Base-by-base conservation (phyloP, 2,888 invertebrate species). In the Synergus umbraculus region DNA sequence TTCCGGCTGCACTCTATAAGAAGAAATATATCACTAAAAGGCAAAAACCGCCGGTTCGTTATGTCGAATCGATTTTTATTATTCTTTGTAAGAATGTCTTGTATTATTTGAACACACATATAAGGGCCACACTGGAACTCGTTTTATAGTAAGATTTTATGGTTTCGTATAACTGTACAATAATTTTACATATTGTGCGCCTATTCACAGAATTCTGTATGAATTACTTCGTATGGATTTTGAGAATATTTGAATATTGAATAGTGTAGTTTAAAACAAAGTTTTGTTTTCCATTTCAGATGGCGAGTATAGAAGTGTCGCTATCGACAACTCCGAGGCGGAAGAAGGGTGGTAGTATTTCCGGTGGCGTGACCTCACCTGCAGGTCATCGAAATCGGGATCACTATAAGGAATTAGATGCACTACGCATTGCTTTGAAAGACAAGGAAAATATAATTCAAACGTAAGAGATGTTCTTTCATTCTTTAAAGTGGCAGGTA, bases 391-490 rank as follows among this genome's bases (percentile, higher is more conserved):
- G 90, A 60, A 91, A 89, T 85, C 89, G 88, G 58, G 91, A 92
- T 86, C 89, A 94, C 79, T 92, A 93, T 81, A 93, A 94, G 85
- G 96, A 96, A 92, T 92, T 95, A 82, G 97, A 96, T 91, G 95
- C 94, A 85, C 93, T 96, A 83, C 94, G 95, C 79, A 94, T 95
- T 76, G 95, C 96, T 2, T 93, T 97, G 58, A 94, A 95, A 65
- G 97, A 97, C 92, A 97, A 97, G 88, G 97, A 97, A 90, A 95
- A 96, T 76, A 95, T 97, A 78, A 97, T 97, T 92, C 96, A 97
- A 91, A 97, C 94, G 95, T 95, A 89, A 89, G 89, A 86, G 60
- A 77, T 78, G 60, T 22, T 22, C 15, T 58, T 76, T 41, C 22
- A 63, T 37, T 12, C 41, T 54, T 29, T 29, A 29, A 29, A 29